Percentiles rank a stretch among this genome's conserved stretches.
phyloP scores from a whole-genome alignment of 1,140 invertebrate species.

The Dinoponera quadriceps region DNA sequence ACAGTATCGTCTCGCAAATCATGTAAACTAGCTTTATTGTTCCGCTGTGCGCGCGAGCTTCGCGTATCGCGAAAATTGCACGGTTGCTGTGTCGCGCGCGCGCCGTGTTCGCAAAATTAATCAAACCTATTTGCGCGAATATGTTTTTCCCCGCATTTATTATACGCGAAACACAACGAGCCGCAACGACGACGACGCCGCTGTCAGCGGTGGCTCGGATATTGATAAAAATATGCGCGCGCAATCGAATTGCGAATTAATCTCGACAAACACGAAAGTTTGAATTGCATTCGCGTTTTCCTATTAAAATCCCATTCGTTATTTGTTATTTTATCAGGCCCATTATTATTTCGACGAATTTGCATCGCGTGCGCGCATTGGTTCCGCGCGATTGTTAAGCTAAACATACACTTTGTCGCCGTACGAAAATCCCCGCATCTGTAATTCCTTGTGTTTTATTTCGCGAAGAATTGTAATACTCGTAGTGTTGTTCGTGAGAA shows the following conservation, averaged over 20 bases:
- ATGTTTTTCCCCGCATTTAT: conserved; percentile 34
- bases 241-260: conserved; percentile 56
- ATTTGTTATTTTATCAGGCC: conserved; percentile 48
- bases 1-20: conserved; percentile 54
- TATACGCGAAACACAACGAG: conserved; percentile 21
- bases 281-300: conserved; percentile 33
- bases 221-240: conserved; percentile 38
- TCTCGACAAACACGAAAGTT: conserved; percentile 39
- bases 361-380: background rate
- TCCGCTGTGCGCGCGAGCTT: conserved; percentile 5
- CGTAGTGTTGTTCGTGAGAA: conserved; percentile 3
- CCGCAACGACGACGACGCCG: background rate
- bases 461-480: conserved; percentile 19
- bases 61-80: conserved; percentile 46
- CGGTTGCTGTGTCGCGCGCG: conserved; percentile 4
- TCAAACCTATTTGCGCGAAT: conserved; percentile 25
- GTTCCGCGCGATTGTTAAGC: conserved; percentile 32
- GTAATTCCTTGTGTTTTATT: conserved; percentile 10
- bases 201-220: background rate
- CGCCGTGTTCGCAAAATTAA: conserved; percentile 21
- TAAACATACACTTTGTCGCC: background rate
- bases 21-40: conserved; percentile 59
- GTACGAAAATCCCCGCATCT: conserved; percentile 17
- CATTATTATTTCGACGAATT: conserved; percentile 49
- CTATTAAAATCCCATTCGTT: conserved; percentile 47